Evolutionary conservation across 2,113 vertebrate genomes (phyloP), one percentile per base, ranked within the genome.

Genomic region (Otis tarda): DNA sequence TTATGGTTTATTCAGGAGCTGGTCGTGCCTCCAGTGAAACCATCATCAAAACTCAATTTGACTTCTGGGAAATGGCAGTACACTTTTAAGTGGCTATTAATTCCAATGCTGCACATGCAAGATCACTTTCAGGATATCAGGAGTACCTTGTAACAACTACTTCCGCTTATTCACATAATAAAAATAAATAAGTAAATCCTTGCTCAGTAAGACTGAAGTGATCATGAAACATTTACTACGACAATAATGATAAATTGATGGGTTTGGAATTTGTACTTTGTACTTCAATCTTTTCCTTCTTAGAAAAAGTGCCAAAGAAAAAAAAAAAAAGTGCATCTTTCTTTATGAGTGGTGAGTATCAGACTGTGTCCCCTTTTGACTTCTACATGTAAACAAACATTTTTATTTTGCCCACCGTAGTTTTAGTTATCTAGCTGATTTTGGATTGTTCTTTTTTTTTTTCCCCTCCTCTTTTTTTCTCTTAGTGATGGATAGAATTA

Each of bases 401-500:
- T 84, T 83, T 90, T 6, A 24, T 87, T 94, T 84, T 4, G 0
- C 31, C 20, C 27, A 68, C 3, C 35, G 11, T n/a, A 28, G 18
- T 88, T 98, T 94, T 77, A 95, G 14, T 71, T 83, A 92, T 50
- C 35, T 74, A 53, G 10, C 23, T 87, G 65, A 83, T 69, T 61
- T 75, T 3, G 5, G 8, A 6, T 28, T 69, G 9, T 6, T 43
- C 4, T 15, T 5, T 31, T 2, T 10, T 89, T 20, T 35, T 71
- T 56, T 55, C 6, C 3, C 23, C 4, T 3, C 13, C 2, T 30
- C 5, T n/a, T 33, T 63, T 27, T 92, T 56, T 23, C 12, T 55
- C 3, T 80, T 94, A 87, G 33, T 93, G 92, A 92, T 92, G 75
- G 61, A 43, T 49, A 91, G 68, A 96, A 95, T 92, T 85, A 95